These are phyloP conservation scores for Calosoma granatense DNA, from an alignment of 1,140 invertebrate species.

Conservation along the genomic window DNA sequence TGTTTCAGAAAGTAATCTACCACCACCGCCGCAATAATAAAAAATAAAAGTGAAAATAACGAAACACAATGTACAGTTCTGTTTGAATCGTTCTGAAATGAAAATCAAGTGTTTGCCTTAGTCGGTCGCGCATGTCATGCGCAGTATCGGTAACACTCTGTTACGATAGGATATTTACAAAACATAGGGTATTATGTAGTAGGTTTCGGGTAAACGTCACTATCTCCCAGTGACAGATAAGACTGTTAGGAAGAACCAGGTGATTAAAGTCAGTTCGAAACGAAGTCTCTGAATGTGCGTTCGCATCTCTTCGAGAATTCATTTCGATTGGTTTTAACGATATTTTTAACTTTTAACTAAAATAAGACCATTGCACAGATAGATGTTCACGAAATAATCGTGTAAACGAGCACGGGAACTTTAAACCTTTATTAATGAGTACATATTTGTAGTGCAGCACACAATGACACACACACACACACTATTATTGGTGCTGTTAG, in stretches of 20 bases:
- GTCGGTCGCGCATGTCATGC: too few species aligned
- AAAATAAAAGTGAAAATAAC: background rate
- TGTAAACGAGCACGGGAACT: background rate
- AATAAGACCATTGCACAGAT: constrained; percentile 3
- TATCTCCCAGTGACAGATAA: background rate
- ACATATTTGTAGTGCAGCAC: background rate
- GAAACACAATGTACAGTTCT: too few species aligned
- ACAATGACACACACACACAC: background rate
- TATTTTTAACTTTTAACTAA: constrained; percentile 5
- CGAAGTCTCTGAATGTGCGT: background rate
- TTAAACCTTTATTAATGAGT: background rate
- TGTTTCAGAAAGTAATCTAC: too few species aligned
- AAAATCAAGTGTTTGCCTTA: too few species aligned
- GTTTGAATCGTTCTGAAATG: too few species aligned
- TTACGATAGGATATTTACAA: background rate
- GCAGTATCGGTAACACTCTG: too few species aligned
- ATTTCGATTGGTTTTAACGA: constrained; percentile 2
- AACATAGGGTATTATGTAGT: constrained; percentile 3
- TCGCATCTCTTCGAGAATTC: background rate
- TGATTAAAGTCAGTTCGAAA: constrained; percentile 9
- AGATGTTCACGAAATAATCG: background rate
- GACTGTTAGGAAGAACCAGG: constrained; percentile 13
- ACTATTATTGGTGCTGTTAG: background rate
- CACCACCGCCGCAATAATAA: too few species aligned
- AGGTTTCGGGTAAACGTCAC: constrained; percentile 4